Evolutionary conservation across 1,140 invertebrate genomes (phyloP).

Genomic region (Drosophila orena): DNA sequence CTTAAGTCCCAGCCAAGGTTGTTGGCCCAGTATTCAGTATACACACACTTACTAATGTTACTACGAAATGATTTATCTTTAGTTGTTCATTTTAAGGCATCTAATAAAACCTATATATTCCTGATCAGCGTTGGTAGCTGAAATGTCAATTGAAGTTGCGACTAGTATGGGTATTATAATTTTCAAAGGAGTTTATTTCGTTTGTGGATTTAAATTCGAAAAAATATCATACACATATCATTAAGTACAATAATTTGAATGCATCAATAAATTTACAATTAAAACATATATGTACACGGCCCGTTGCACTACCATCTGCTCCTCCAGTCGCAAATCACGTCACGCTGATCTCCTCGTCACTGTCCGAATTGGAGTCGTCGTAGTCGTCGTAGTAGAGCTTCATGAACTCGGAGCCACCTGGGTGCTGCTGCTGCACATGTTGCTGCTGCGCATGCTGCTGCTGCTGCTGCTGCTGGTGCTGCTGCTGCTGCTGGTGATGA

Average conservation of each 20-base stretch:
- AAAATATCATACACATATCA: conserved; percentile 63
- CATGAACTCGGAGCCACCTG: conserved; percentile 85
- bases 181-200: conserved; percentile 76
- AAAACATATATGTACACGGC: conserved; percentile 69
- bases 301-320: not conserved
- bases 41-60: conserved; percentile 59
- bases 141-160: not conserved
- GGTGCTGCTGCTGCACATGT: conserved; percentile 36
- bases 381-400: conserved; percentile 87
- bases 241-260: conserved; percentile 68
- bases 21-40: conserved; percentile 47
- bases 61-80: conserved; percentile 44
- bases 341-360: conserved; percentile 93
- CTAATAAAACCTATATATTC: conserved; percentile 26
- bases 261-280: conserved; percentile 67
- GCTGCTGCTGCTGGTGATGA: conserved; percentile 72
- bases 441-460: conserved; percentile 34
- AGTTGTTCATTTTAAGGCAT: conserved; percentile 27
- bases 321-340: conserved; percentile 87
- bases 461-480: conserved; percentile 57
- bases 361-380: conserved; percentile 89
- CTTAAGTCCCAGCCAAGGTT: conserved; percentile 38
- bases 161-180: not conserved
- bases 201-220: conserved; percentile 78
- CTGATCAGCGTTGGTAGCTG: not conserved